These are phyloP conservation scores for Loriculus beryllinus DNA, from an alignment of 2,797 vertebrate species.

Conservation along the genomic window DNA sequence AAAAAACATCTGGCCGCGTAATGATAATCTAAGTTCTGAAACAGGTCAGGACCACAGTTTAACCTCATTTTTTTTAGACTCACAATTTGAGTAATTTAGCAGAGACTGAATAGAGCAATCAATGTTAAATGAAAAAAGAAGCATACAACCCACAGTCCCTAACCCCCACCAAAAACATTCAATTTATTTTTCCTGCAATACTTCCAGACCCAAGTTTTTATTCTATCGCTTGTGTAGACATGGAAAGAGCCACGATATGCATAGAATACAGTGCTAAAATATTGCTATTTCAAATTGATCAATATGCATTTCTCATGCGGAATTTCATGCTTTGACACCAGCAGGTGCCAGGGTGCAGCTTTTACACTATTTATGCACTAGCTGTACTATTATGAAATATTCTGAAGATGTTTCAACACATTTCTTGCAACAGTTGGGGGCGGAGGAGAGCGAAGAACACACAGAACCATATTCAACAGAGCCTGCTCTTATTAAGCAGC, in stretches of 20 bases:
- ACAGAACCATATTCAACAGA: not conserved
- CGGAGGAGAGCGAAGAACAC: not conserved
- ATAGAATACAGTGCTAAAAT: not conserved
- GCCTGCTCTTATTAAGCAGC: not conserved
- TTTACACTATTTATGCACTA: not conserved
- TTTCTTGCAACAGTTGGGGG: not conserved
- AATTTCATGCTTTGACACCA: not conserved
- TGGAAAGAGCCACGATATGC: fast-evolving
- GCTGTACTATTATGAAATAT: not conserved
- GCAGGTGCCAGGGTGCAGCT: not conserved
- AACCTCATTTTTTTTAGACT: not conserved
- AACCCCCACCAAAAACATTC: not conserved
- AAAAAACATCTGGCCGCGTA: not conserved
- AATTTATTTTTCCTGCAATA: constrained; percentile 7
- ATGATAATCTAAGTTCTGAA: not conserved
- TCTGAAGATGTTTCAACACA: not conserved
- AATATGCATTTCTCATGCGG: not conserved
- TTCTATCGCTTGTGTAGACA: not conserved
- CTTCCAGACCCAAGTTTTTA: not conserved
- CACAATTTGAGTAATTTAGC: not conserved
- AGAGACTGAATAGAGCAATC: not conserved
- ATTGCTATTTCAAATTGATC: not conserved
- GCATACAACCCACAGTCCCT: not conserved
- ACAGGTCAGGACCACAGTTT: not conserved
- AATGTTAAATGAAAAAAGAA: not conserved